These are phyloP conservation scores for Drosophila meridionalis DNA, from an alignment of 2,888 invertebrate genomes.

Conservation along the genomic window DNA sequence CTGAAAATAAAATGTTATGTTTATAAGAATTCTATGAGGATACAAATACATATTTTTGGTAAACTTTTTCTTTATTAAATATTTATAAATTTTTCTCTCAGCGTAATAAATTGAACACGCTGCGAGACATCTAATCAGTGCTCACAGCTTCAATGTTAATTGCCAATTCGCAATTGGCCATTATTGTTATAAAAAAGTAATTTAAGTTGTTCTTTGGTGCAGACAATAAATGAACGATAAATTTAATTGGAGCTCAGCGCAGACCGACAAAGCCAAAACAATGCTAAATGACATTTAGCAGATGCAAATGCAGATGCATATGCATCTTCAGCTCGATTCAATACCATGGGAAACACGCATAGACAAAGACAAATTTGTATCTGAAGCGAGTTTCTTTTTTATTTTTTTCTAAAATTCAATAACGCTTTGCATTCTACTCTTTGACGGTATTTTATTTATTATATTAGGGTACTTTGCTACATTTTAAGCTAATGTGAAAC, in stretches of 20 bases:
- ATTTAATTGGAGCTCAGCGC: slow-evolving; percentile 14
- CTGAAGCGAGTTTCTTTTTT: slow-evolving; percentile 41
- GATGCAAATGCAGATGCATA: slow-evolving; percentile 10
- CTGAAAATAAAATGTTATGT: background rate
- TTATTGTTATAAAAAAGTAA: slow-evolving; percentile 34
- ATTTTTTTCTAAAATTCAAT: slow-evolving; percentile 30
- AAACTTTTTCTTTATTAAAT: background rate
- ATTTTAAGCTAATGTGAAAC: slow-evolving; percentile 57
- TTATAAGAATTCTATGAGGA: background rate
- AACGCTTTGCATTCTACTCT: slow-evolving; percentile 4
- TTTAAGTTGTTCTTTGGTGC: slow-evolving; percentile 26
- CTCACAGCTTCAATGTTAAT: slow-evolving; percentile 12
- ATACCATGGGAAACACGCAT: slow-evolving; percentile 40
- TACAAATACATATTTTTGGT: background rate
- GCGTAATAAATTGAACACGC: slow-evolving; percentile 23
- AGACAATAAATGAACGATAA: slow-evolving; percentile 19
- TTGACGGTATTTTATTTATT: slow-evolving; percentile 45
- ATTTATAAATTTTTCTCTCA: slow-evolving; percentile 4
- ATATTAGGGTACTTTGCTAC: slow-evolving; percentile 35
- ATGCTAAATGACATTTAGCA: slow-evolving; percentile 34
- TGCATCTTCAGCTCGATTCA: slow-evolving; percentile 47
- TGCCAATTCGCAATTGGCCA: slow-evolving; percentile 24
- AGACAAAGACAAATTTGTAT: slow-evolving; percentile 9
- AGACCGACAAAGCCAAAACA: slow-evolving; percentile 7
- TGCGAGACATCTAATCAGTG: slow-evolving; percentile 19